Conservation (phyloP, 1,140 invertebrate genomes). For the Tetraneura akinire region DNA sequence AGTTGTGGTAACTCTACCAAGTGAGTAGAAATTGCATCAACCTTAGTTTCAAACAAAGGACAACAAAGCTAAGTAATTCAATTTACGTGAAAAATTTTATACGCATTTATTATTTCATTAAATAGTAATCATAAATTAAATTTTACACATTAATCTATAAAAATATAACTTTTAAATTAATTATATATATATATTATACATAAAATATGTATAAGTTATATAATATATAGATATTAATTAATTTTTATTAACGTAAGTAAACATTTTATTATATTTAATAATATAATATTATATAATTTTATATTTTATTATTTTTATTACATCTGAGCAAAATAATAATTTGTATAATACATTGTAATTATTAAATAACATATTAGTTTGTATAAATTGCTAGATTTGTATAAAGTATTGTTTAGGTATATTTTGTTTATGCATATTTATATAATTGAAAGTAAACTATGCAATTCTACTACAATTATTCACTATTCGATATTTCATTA, state of each 20-base stretch:
- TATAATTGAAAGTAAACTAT: too few relatives aligned
- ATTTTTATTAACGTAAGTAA: not conserved
- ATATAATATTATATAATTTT: not conserved
- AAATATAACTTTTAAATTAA: not conserved
- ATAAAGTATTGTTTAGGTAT: too few relatives aligned
- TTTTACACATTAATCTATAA: not conserved
- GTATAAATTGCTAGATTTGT: too few relatives aligned
- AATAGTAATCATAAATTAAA: not conserved
- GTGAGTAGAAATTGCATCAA: slow-evolving; percentile 24
- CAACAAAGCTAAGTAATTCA: not conserved
- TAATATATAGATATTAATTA: not conserved
- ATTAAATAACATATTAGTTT: too few relatives aligned
- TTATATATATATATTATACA: too few relatives aligned
- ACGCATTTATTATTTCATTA: not conserved
- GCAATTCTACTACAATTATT: too few relatives aligned
- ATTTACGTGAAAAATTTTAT: not conserved
- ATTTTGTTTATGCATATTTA: too few relatives aligned
- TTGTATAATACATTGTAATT: too few relatives aligned
- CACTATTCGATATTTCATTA: too few relatives aligned
- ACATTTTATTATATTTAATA: not conserved
- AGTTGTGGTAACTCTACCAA: slow-evolving; percentile 17
- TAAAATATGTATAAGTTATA: not conserved
- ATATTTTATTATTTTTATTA: too few relatives aligned
- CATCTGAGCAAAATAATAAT: too few relatives aligned
- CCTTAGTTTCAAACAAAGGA: slow-evolving; percentile 15